Evolutionary conservation across 2,113 vertebrate genomes (phyloP).

Genomic region (Turnix velox): DNA sequence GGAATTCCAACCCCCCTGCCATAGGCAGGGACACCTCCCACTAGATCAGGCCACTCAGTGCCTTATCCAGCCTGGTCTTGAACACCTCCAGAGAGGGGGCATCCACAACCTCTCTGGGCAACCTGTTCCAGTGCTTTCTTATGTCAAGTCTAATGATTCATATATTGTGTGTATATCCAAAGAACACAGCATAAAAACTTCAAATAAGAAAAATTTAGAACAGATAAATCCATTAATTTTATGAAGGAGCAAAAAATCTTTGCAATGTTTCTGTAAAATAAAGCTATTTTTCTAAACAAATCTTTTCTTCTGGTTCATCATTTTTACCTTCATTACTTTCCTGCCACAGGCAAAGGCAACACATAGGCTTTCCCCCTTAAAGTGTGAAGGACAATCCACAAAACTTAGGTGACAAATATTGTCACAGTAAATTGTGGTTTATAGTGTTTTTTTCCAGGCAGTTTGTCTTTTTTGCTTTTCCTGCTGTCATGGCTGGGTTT

Average conservation of each 20-base stretch:
- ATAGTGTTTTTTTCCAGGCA: background rate
- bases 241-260: background rate
- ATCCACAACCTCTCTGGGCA: too few species aligned
- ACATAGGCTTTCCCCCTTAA: accelerated
- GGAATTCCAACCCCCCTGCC: too few species aligned
- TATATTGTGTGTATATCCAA: background rate
- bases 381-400: background rate
- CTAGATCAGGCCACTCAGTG: too few species aligned
- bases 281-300: background rate
- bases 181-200: background rate
- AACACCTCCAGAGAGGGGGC: too few species aligned
- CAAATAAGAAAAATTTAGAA: background rate
- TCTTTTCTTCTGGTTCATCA: background rate
- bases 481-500: background rate
- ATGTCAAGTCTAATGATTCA: too few species aligned
- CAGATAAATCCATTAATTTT: background rate
- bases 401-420: slow-evolving; percentile 12
- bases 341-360: background rate
- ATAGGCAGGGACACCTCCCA: too few species aligned
- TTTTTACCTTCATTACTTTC: background rate
- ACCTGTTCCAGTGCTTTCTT: too few species aligned
- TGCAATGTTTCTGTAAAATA: background rate
- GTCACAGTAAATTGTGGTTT: background rate
- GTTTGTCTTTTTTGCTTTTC: background rate
- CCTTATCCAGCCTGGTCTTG: too few species aligned